Evolutionary conservation across 30 jellyfish, hydroid and myxozoan species (phyloP).

Genomic region (Turritopsis dohrnii): DNA sequence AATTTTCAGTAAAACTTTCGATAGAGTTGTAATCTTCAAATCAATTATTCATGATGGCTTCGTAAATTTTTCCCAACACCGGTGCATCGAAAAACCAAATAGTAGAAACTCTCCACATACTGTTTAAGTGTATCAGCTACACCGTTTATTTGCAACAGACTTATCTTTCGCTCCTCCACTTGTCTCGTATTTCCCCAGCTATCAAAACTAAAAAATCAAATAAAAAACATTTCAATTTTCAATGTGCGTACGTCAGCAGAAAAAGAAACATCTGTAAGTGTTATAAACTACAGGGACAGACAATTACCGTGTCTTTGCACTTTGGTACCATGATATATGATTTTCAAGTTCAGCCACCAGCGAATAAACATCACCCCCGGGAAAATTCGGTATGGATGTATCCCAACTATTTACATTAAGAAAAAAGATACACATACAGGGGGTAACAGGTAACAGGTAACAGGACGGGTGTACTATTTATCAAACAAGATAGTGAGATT

Average conservation of each 20-base stretch:
- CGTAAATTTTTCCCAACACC: not conserved
- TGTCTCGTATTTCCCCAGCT: conserved; percentile 60
- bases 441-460: too few relatives aligned
- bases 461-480: too few relatives aligned
- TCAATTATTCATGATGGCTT: not conserved
- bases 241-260: not conserved
- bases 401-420: conserved; percentile 11
- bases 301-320: conserved; percentile 27
- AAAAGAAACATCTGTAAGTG: not conserved
- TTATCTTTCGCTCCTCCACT: not conserved
- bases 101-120: conserved; percentile 2
- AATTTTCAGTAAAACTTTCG: too few relatives aligned
- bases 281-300: not conserved
- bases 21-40: not conserved
- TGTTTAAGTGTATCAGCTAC: conserved; percentile 35
- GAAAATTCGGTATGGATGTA: conserved; percentile 22
- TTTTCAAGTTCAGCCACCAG: conserved; percentile 46
- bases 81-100: not conserved
- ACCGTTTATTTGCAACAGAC: conserved; percentile 34
- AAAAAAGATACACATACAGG: not conserved
- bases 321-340: conserved; percentile 39
- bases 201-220: conserved; percentile 24
- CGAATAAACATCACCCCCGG: conserved; percentile 47
- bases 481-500: too few relatives aligned
- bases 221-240: not conserved